These are phyloP conservation scores for Mormyrus iriodes DNA, from an alignment of 2,113 vertebrate species.

Conservation along the genomic window DNA sequence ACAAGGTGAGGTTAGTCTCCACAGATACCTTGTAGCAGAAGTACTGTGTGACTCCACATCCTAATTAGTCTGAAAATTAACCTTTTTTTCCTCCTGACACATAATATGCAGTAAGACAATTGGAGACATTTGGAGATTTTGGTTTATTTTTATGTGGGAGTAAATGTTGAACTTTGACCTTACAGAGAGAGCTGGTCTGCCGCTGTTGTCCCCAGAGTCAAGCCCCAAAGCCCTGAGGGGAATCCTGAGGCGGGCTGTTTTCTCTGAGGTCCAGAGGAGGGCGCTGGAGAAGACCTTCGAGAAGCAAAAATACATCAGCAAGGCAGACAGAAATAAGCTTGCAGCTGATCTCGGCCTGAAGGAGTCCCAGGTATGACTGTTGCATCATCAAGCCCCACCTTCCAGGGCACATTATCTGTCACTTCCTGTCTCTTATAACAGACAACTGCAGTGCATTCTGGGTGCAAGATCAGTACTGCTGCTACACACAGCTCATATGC, in stretches of 20 bases:
- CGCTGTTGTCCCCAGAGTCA: constrained; percentile 70
- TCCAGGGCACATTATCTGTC: neutral
- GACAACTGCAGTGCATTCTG: neutral
- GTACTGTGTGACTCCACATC: neutral
- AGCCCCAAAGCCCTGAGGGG: constrained; percentile 77
- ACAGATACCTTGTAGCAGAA: neutral
- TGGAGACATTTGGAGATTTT: neutral
- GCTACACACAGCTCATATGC: neutral
- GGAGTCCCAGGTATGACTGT: constrained; percentile 82
- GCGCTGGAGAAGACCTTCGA: constrained; percentile 91
- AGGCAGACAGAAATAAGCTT: constrained; percentile 86
- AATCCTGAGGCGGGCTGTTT: constrained; percentile 89
- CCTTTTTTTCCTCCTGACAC: neutral
- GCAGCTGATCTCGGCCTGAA: constrained; percentile 82
- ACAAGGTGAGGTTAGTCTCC: neutral
- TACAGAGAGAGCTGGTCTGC: constrained; percentile 69
- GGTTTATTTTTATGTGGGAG: neutral
- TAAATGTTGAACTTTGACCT: constrained; percentile 26
- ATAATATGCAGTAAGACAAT: neutral
- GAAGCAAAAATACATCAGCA: constrained; percentile 96
- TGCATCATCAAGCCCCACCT: neutral
- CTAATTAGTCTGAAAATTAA: neutral
- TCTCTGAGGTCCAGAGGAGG: constrained; percentile 91
- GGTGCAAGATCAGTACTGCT: neutral
- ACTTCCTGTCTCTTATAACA: neutral